Base-by-base conservation (phyloP, 1,140 invertebrate species). In the Drusus annulatus region DNA sequence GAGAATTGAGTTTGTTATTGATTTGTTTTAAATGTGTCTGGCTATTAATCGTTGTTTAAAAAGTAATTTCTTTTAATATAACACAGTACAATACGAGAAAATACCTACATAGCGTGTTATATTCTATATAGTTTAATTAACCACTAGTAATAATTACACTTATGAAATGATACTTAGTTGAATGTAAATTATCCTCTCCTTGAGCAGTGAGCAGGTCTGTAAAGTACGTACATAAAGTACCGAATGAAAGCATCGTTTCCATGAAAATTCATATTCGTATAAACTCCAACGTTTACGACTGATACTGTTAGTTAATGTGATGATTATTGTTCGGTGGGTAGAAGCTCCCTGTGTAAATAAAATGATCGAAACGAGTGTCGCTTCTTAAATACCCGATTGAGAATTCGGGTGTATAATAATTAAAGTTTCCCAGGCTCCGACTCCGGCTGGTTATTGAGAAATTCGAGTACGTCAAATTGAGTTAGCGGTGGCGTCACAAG, bases 391-490 rank as follows among this genome's bases (percentile, higher is more conserved):
- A 36, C 36, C 17, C 65, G 65, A 50, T 21, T 23, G n/a, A 17
- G 36, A 50, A 69, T 69, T 69, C 65, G 17, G 65, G 36, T 63
- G 3, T 13, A 63, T 25, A 56, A 28, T 69, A 69, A n/a, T 74
- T 54, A 75, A 75, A 58, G 15, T 75, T 75, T 75, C 71, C 71
- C 71, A 75, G 50, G 52, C 13, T n/a, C 13, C 31, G 23, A 28
- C 8, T 45, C 36, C 31, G 17, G 54, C n/a, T n/a, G n/a, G 54
- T 75, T 75, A 75, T 75, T 56, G 71, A 75, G 71, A 75, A 75
- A 75, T 75, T 56, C 31, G 50, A 23, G 52, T 75, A 75, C 54
- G 71, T 75, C 71, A 75, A 56, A 75, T 56, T 75, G 71, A 75
- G 71, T 75, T 75, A 75, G 52, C 71, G 51, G 16, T 75, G 71